A percentile compares a stretch with the other conserved stretches of the same genome.
Evolutionary conservation across 2,888 invertebrate species (phyloP).

Genomic region (Brenthis ino): DNA sequence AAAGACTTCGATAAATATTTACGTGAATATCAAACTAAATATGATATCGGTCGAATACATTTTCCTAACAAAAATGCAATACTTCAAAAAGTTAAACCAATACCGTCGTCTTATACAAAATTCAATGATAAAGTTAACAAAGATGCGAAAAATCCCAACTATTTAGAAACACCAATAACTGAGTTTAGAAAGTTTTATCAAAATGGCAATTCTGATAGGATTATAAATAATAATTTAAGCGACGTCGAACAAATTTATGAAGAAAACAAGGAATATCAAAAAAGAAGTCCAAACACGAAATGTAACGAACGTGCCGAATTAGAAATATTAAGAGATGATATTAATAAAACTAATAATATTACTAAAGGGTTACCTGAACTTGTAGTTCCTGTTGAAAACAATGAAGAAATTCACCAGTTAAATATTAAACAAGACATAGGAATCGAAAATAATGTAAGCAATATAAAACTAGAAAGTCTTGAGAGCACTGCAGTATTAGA

Average conservation of each 20-base stretch:
- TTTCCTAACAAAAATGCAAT: constrained; percentile 50
- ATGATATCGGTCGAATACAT: constrained; percentile 46
- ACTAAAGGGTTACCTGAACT: background rate
- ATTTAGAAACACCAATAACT: constrained; percentile 61
- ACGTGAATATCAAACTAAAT: constrained; percentile 53
- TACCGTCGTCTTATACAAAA: constrained; percentile 45
- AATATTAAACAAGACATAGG: background rate
- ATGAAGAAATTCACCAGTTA: background rate
- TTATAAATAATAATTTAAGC: constrained; percentile 9
- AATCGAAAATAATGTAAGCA: background rate
- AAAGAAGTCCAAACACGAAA: background rate
- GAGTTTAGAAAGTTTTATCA: constrained; percentile 70
- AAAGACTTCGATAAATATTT: constrained; percentile 59
- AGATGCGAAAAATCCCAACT: constrained; percentile 44
- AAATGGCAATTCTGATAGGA: constrained; percentile 39
- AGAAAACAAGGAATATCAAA: constrained; percentile 17
- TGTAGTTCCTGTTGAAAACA: background rate
- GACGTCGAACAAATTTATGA: constrained; percentile 1
- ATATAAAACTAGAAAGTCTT: background rate
- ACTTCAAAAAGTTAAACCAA: constrained; percentile 47
- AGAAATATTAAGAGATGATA: constrained; percentile 54
- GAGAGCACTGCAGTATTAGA: background rate
- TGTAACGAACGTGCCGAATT: constrained; percentile 48
- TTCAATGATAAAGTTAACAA: constrained; percentile 31
- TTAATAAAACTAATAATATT: constrained; percentile 53